Base-by-base conservation (phyloP, 2,797 vertebrate genomes). In the Lycodopsis pacificus region DNA sequence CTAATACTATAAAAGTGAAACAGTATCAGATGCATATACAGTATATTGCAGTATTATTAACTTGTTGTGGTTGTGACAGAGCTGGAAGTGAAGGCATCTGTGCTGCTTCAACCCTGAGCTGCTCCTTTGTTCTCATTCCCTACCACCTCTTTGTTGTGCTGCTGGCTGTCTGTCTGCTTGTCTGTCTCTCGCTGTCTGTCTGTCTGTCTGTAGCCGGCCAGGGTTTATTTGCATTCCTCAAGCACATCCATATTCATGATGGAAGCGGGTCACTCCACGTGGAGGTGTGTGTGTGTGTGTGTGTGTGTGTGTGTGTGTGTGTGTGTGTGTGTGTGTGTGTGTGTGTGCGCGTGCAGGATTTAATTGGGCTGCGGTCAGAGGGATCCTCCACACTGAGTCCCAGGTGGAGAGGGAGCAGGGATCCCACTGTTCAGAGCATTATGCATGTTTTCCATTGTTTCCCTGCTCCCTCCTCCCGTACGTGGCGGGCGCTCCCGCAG, bases 181-280 rank as follows among this genome's bases (percentile, higher is more conserved):
- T 80, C 77, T 76, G 49, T 80, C 82, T 85, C 9, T 10, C 61
- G 78, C 81, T 76, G 49, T 77, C 80, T 72, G 67, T 80, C 83
- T 77, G 56, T 81, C 86, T 86, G 65, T 87, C 82, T 88, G 81
- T 44, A 86, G 82, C 82, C 76, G 73, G 85, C 79, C 63, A 30
- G 2, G 75, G 61, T 90, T 78, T 93, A 95, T 95, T 95, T 95
- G 94, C 94, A 95, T 95, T 94, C 90, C 76, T 90, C 89, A 83
- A 86, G 71, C 84, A 85, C 92, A 95, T 95, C 90, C 94, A 95
- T 95, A 95, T 96, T 95, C 94, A 95, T 95, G 90, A 91, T 83
- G 83, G 87, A 91, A 92, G 92, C 88, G 57, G 94, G 94, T 95
- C 95, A 95, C 86, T 94, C 93, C 88, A 88, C 79, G 83, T 89